Evolutionary conservation across 2,888 invertebrate genomes (phyloP), one percentile per base, ranked within the genome.

Genomic region (Plagodis dolabraria): DNA sequence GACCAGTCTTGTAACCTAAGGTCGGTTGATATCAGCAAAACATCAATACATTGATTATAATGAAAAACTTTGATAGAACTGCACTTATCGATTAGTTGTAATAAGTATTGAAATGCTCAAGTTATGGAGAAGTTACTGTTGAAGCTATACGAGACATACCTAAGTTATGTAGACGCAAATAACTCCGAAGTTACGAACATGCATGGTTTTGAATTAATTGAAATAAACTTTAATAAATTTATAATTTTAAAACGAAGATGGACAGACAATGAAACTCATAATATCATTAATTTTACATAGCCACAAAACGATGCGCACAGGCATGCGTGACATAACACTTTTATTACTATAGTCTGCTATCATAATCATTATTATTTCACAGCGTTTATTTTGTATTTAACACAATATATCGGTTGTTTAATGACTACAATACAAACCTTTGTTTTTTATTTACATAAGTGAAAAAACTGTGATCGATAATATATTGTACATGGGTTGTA

Each of bases 1-100:
- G 82, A 82, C 77, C 79, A 72, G 74, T 74, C 71, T 73, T 71
- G 68, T 80, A 76, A 80, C 77, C 76, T 76, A 69, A 74, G 74
- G 75, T 74, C 78, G 66, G 44, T 67, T 62, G 70, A 67, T 76
- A 77, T 71, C 67, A 64, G 59, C 57, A 53, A 57, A 67, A 57
- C 67, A 71, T 72, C 64, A 67, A 59, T 64, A 68, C 48, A 68
- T 65, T 68, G 64, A 68, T 36, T 60, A 53, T 52, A 44, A 10
- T 40, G 22, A 38, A 46, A 59, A 52, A 22, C 36, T 57, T 22
- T 22, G 22, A 22, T 22, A 22, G 22, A 22, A 22, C 22, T 22
- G 22, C 22, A 22, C 4, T 22, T 22, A 22, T 22, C 22, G 22
- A 22, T 22, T 22, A 22, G 22, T 22, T 22, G 22, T 22, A 22